These are phyloP conservation scores for Henricia sp. DNA, from an alignment of 53 echinoderm and acorn worm genomes.

Conservation along the genomic window DNA sequence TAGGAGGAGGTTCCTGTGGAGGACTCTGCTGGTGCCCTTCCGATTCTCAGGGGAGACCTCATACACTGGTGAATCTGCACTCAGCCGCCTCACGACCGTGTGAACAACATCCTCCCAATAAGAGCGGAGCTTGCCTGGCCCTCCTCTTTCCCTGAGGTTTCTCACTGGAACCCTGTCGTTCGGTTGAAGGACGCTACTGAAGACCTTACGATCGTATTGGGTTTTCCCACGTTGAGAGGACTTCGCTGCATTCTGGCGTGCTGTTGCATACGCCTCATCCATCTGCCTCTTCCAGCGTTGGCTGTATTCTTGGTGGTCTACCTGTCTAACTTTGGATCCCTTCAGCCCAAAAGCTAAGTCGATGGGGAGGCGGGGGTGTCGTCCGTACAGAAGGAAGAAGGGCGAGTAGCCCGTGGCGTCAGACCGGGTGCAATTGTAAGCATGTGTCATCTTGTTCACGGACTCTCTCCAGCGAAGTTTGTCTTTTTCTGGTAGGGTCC, in stretches of 20 bases:
- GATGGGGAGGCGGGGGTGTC: constrained; percentile 8
- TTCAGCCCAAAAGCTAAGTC: too few relatives aligned
- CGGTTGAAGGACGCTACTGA: not conserved
- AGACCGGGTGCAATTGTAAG: too few relatives aligned
- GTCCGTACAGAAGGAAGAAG: not conserved
- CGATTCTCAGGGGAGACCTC: constrained; percentile 32
- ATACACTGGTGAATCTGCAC: constrained; percentile 29
- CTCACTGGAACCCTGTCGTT: constrained; percentile 13
- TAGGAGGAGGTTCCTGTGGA: constrained; percentile 44
- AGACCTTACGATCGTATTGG: not conserved
- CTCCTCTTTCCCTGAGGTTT: not conserved
- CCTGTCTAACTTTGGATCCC: too few relatives aligned
- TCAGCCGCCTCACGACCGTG: constrained; percentile 33
- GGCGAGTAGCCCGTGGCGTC: constrained; percentile 38
- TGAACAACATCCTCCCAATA: constrained; percentile 35
- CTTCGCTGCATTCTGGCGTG: not conserved
- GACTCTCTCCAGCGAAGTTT: constrained; percentile 51
- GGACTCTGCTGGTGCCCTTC: not conserved
- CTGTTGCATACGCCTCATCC: constrained; percentile 17
- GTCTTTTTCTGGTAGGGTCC: too few relatives aligned
- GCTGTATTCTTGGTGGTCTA: constrained; percentile 19
- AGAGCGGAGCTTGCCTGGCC: constrained; percentile 27
- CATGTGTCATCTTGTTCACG: constrained; percentile 29
- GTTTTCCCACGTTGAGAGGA: not conserved
- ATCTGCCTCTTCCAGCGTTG: constrained; percentile 9